A percentile compares a stretch with the other conserved stretches of the same genome.
phyloP scores from a whole-genome alignment of 2,113 vertebrate species.

The Gulo gulo region DNA sequence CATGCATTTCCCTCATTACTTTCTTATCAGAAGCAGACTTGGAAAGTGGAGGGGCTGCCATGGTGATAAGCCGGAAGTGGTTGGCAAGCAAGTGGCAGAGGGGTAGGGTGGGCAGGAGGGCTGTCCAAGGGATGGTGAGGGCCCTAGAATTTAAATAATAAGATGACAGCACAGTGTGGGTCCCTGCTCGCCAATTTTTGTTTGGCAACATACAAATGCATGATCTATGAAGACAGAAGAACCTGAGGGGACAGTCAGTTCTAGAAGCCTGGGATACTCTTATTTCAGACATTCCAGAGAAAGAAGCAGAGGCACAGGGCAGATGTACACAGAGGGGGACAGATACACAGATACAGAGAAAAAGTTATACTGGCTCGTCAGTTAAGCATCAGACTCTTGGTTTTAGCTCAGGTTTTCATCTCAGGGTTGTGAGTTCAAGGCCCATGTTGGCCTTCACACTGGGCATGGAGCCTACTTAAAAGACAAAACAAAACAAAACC shows the following conservation, averaged over 20 bases:
- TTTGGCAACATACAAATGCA: not conserved
- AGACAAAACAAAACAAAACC: not conserved
- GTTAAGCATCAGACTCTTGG: not conserved
- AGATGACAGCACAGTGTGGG: not conserved
- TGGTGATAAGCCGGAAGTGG: not conserved
- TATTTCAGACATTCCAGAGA: conserved; percentile 18
- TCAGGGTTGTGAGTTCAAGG: not conserved
- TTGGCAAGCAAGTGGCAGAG: not conserved
- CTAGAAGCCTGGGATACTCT: not conserved
- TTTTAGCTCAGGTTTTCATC: not conserved
- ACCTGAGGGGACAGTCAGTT: not conserved
- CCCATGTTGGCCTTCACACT: not conserved
- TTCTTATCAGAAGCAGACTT: not conserved
- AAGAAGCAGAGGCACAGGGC: not conserved
- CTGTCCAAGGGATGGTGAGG: not conserved
- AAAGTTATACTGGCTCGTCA: not conserved
- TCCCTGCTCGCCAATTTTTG: not conserved
- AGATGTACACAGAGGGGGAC: not conserved
- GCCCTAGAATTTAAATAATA: not conserved
- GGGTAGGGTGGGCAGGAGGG: not conserved
- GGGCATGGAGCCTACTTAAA: not conserved
- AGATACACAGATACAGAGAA: not conserved
- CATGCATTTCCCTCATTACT: not conserved
- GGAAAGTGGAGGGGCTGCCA: not conserved
- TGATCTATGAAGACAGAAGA: not conserved